Evolutionary conservation across 2,888 invertebrate species (phyloP).

Genomic region (Eudasyphora cyanicolor): DNA sequence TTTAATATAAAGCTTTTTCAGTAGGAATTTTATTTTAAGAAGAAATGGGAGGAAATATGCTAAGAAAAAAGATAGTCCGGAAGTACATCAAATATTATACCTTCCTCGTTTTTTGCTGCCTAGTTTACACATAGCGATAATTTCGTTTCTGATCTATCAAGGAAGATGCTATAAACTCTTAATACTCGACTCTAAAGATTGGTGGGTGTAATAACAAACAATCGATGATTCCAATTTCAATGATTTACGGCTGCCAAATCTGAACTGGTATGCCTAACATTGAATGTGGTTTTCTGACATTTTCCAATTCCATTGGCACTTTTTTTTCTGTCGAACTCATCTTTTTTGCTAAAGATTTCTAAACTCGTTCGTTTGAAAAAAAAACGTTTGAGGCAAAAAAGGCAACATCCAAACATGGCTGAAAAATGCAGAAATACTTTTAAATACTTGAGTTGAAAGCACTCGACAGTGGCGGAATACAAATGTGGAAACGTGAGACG

Average conservation of each 20-base stretch:
- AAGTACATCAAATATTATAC: too few species aligned
- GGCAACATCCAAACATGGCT: conserved; percentile 32
- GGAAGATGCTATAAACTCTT: too few species aligned
- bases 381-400: neutral
- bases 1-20: too few species aligned
- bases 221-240: too few species aligned
- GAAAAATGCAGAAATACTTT: conserved; percentile 30
- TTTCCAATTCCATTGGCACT: neutral
- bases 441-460: conserved; percentile 27
- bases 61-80: too few species aligned
- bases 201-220: too few species aligned
- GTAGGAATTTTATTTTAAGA: too few species aligned
- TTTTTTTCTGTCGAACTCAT: neutral
- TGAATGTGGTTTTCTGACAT: neutral
- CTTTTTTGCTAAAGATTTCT: neutral
- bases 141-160: too few species aligned
- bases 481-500: neutral
- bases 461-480: neutral
- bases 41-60: too few species aligned
- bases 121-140: too few species aligned
- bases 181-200: too few species aligned
- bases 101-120: too few species aligned
- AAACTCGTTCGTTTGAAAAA: conserved; percentile 30
- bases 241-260: neutral
- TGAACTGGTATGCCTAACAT: neutral